Conservation (phyloP, 2,888 invertebrate genomes). For the Oligia strigilis region DNA sequence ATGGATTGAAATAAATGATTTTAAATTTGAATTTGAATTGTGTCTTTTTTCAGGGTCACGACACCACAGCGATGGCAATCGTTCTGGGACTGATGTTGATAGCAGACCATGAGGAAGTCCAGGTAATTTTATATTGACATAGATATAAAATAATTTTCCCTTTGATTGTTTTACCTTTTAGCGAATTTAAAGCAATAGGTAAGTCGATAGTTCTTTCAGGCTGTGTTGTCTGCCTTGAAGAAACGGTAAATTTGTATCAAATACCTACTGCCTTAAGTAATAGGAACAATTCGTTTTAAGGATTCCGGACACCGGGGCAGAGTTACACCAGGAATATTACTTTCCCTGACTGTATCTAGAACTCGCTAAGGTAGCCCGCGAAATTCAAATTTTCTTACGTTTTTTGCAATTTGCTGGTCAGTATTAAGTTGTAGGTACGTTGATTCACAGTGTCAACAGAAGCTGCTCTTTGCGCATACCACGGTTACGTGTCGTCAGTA, state of each 20-base stretch:
- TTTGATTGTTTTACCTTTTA: not conserved
- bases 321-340: not conserved
- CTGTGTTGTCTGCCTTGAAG: not conserved
- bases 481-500: too few relatives aligned
- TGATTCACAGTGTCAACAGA: too few relatives aligned
- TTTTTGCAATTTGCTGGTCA: too few relatives aligned
- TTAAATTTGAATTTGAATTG: too few relatives aligned
- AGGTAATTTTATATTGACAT: conserved; percentile 58
- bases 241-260: not conserved
- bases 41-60: conserved; percentile 84
- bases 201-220: not conserved
- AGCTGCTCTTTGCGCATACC: too few relatives aligned
- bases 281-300: not conserved
- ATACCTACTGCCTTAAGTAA: not conserved
- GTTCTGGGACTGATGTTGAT: conserved; percentile 83
- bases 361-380: too few relatives aligned
- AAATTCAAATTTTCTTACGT: too few relatives aligned
- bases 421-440: too few relatives aligned
- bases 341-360: not conserved
- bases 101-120: conserved; percentile 78
- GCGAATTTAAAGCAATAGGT: not conserved
- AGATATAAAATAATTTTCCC: not conserved
- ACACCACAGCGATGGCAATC: conserved; percentile 87
- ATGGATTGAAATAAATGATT: too few relatives aligned
- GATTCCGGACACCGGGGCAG: not conserved